Percentiles rank a stretch among this genome's conserved stretches.
phyloP scores from a whole-genome alignment of 1,140 invertebrate species.

The Batillaria attramentaria region DNA sequence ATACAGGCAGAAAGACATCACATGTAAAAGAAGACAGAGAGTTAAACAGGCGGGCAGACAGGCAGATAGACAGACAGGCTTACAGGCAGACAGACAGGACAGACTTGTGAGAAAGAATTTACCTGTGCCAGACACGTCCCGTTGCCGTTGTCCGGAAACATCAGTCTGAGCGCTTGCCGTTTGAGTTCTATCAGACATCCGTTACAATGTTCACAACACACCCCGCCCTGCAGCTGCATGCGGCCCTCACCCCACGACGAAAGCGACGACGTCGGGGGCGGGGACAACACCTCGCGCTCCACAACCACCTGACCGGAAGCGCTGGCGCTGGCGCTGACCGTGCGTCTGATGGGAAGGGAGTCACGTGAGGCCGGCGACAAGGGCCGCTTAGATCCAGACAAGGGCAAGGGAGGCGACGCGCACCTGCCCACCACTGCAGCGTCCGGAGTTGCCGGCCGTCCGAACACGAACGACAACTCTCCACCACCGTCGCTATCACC shows the following conservation, averaged over 20 bases:
- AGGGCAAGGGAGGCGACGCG: slow-evolving; percentile 28
- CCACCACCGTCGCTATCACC: slow-evolving; percentile 1
- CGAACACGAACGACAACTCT: slow-evolving; percentile 50
- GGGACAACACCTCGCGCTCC: slow-evolving; percentile 26
- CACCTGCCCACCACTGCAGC: slow-evolving; percentile 19
- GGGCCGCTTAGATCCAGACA: slow-evolving; percentile 13
- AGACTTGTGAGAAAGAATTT: too few species aligned
- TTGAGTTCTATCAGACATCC: slow-evolving; percentile 49
- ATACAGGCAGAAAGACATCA: too few species aligned
- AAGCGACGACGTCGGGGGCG: slow-evolving; percentile 25
- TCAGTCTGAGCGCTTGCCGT: slow-evolving; percentile 44
- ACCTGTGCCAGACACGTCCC: slow-evolving; percentile 40
- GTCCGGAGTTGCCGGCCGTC: slow-evolving; percentile 38
- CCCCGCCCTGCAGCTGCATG: slow-evolving; percentile 10
- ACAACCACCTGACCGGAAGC: slow-evolving; percentile 31
- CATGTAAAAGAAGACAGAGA: too few species aligned
- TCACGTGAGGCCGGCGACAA: slow-evolving; percentile 73
- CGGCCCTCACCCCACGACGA: slow-evolving; percentile 17
- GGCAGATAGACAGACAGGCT: too few species aligned
- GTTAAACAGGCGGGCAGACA: too few species aligned
- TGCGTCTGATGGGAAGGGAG: slow-evolving; percentile 77
- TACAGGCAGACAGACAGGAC: too few species aligned
- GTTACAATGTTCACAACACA: slow-evolving; percentile 47
- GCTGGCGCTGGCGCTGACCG: slow-evolving; percentile 76
- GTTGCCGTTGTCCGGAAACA: slow-evolving; percentile 43